Percentiles rank a stretch among this genome's conserved stretches.
Evolutionary conservation across 2,888 invertebrate genomes (phyloP).

Genomic region (Neocrepidodera transversa): DNA sequence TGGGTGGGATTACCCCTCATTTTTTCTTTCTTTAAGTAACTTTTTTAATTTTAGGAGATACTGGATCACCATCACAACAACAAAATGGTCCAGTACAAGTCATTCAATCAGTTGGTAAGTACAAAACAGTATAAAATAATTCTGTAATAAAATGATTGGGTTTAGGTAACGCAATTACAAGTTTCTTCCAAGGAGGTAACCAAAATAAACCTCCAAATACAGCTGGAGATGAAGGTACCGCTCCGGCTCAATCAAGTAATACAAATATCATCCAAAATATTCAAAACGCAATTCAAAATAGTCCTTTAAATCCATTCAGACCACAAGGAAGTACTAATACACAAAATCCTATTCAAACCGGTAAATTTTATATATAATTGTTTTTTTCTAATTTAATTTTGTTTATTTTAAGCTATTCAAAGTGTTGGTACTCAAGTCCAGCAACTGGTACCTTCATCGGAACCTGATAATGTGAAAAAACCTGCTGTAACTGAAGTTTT

Average conservation of each 20-base stretch:
- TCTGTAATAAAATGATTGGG: background rate
- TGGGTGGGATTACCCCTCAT: too few species aligned
- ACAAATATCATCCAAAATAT: slow-evolving; percentile 40
- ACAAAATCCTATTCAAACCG: slow-evolving; percentile 33
- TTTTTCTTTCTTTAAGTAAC: too few species aligned
- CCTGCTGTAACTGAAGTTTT: background rate
- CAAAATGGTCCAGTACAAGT: slow-evolving; percentile 41
- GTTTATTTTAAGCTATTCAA: slow-evolving; percentile 23
- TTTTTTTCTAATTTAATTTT: background rate
- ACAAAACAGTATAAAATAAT: background rate
- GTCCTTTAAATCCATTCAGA: slow-evolving; percentile 41
- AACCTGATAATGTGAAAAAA: background rate
- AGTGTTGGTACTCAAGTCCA: slow-evolving; percentile 28
- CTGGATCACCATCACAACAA: slow-evolving; percentile 24
- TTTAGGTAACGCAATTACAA: slow-evolving; percentile 42
- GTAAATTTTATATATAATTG: slow-evolving; percentile 5
- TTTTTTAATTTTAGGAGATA: slow-evolving; percentile 35
- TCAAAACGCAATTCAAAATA: slow-evolving; percentile 43
- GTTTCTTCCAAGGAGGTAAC: slow-evolving; percentile 38
- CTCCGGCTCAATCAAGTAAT: slow-evolving; percentile 15
- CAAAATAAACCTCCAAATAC: slow-evolving; percentile 30
- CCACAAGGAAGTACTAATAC: slow-evolving; percentile 25
- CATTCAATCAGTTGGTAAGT: slow-evolving; percentile 40
- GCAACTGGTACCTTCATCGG: slow-evolving; percentile 8
- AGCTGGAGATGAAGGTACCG: slow-evolving; percentile 31